Conservation (phyloP, 1,140 invertebrate genomes). For the Plectrocnemia conspersa region DNA sequence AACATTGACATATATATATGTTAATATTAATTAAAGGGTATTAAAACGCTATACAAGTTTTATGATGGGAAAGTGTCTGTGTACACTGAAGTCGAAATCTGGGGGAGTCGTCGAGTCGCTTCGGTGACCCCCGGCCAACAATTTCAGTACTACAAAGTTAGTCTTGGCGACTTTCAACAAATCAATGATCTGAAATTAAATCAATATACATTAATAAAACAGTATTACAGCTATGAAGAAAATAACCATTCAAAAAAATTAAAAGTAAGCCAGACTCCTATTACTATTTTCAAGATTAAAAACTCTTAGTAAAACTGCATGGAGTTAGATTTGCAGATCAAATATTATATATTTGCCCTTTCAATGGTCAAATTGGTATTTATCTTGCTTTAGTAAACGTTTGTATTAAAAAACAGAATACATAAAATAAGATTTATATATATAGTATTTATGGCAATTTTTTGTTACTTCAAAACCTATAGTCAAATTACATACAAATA, state of each 20-base stretch:
- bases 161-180: slow-evolving; percentile 87
- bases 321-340: too few species aligned
- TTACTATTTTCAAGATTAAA: too few species aligned
- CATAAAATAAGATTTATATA: too few species aligned
- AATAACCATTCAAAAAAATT: slow-evolving; percentile 13
- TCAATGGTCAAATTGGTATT: too few species aligned
- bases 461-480: too few species aligned
- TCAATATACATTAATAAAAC: slow-evolving; percentile 24
- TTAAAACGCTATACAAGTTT: slow-evolving; percentile 54
- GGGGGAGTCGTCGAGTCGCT: slow-evolving; percentile 76
- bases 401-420: too few species aligned
- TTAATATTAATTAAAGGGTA: not conserved
- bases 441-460: too few species aligned
- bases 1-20: not conserved
- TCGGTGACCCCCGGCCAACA: slow-evolving; percentile 86
- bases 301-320: too few species aligned
- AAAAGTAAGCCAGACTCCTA: too few species aligned
- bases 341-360: too few species aligned
- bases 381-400: too few species aligned
- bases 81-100: slow-evolving; percentile 85
- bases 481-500: too few species aligned
- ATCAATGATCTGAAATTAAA: slow-evolving; percentile 66
- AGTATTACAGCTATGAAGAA: not conserved
- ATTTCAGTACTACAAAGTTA: slow-evolving; percentile 91
- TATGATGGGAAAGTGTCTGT: slow-evolving; percentile 87